These are phyloP conservation scores for Kradibia gibbosae DNA, from an alignment of 1,140 invertebrate genomes.

Conservation along the genomic window DNA sequence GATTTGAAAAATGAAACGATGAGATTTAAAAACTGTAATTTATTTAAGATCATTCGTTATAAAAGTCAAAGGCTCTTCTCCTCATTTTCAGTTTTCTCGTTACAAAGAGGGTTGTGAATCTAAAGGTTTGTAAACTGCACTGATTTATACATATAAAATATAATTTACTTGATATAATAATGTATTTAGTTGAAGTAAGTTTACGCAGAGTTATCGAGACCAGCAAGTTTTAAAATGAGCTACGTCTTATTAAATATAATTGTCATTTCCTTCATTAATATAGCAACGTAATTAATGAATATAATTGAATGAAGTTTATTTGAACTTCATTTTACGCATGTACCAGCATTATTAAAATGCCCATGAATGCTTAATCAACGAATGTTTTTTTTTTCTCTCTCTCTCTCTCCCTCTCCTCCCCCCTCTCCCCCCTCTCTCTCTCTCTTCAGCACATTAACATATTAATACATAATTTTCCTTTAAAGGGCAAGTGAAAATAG, in stretches of 20 bases:
- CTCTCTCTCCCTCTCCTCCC: too few species aligned
- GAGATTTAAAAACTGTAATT: not conserved
- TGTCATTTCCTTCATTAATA: slow-evolving; percentile 13
- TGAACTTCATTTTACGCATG: not conserved
- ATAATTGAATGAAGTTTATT: not conserved
- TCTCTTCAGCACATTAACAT: not conserved
- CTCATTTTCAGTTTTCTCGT: not conserved
- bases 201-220: not conserved
- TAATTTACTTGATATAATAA: not conserved
- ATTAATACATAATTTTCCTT: not conserved
- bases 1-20: not conserved
- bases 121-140: not conserved
- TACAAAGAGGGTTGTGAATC: not conserved
- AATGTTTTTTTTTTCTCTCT: too few species aligned
- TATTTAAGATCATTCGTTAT: not conserved
- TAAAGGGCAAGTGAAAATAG: not conserved
- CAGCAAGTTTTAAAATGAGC: not conserved
- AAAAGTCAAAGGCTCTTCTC: not conserved
- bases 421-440: too few species aligned
- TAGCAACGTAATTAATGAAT: not conserved
- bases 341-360: not conserved
- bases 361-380: not conserved
- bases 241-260: slow-evolving; percentile 18
- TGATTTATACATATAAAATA: not conserved
- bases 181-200: not conserved